Conservation (phyloP, 2,113 vertebrate genomes). For the Ia io region DNA sequence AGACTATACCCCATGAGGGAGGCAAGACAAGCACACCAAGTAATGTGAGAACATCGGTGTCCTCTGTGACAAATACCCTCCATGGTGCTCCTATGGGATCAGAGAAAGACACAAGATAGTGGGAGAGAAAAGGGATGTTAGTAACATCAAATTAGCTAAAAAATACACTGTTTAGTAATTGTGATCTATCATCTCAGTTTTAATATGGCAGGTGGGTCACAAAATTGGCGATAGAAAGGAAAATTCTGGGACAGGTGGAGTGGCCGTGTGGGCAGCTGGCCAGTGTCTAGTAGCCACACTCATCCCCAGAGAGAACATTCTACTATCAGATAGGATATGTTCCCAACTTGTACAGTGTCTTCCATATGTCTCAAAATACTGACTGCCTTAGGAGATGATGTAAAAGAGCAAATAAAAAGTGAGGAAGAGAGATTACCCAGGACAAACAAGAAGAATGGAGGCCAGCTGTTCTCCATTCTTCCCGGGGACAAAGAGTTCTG, state of each 20-base stretch:
- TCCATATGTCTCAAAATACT: constrained; percentile 75
- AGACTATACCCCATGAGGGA: background rate
- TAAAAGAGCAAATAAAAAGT: constrained; percentile 66
- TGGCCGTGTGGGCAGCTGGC: background rate
- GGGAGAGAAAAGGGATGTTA: background rate
- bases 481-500: constrained; percentile 56
- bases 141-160: background rate
- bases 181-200: constrained; percentile 5
- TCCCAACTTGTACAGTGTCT: constrained; percentile 44
- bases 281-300: background rate
- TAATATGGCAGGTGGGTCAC: background rate
- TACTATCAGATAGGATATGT: constrained; percentile 1
- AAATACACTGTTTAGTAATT: background rate
- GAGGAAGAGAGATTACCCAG: constrained; percentile 57
- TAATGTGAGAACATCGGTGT: background rate
- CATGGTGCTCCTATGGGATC: background rate
- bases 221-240: background rate
- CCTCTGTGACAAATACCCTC: background rate
- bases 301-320: background rate
- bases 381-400: constrained; percentile 58
- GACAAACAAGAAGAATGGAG: constrained; percentile 63
- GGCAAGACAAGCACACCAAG: background rate
- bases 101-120: background rate
- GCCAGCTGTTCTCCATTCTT: constrained; percentile 66
- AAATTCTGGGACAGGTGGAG: background rate